Conservation (phyloP, 1,140 invertebrate species). For the Temnothorax longispinosus region DNA sequence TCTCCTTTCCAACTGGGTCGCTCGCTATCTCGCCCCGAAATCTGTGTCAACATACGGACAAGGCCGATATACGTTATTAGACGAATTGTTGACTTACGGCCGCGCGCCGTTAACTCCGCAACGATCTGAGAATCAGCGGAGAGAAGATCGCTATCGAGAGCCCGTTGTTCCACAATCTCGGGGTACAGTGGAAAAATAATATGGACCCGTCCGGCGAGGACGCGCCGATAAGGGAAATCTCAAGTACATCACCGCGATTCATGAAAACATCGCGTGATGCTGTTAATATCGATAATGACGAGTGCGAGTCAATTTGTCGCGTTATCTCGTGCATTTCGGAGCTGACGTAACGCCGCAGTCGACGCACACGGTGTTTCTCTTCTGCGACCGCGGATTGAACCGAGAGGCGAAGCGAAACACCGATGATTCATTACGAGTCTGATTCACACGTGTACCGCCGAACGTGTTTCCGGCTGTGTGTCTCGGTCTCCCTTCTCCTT, state of each 20-base stretch:
- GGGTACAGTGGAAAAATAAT: background rate
- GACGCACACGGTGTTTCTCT: background rate
- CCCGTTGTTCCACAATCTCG: background rate
- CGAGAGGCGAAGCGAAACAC: background rate
- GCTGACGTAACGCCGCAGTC: background rate
- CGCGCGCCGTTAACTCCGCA: background rate
- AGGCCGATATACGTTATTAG: constrained; percentile 30
- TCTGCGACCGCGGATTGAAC: background rate
- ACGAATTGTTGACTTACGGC: constrained; percentile 25
- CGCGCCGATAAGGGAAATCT: background rate
- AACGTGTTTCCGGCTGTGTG: background rate
- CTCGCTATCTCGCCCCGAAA: constrained; percentile 54
- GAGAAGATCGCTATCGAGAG: constrained; percentile 2
- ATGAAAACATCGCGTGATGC: background rate
- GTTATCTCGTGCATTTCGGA: constrained; percentile 5
- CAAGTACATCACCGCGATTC: background rate
- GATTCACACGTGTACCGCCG: constrained; percentile 11
- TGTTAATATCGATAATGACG: constrained; percentile 4
- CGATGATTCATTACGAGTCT: constrained; percentile 23
- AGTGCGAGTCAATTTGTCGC: background rate
- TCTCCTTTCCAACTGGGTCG: constrained; percentile 35
- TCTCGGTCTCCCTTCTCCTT: too few species aligned
- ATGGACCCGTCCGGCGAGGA: background rate
- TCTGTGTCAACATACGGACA: constrained; percentile 49
- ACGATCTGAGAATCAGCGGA: background rate